phyloP scores from a whole-genome alignment of 1,140 invertebrate species.

The Nebria ingens region DNA sequence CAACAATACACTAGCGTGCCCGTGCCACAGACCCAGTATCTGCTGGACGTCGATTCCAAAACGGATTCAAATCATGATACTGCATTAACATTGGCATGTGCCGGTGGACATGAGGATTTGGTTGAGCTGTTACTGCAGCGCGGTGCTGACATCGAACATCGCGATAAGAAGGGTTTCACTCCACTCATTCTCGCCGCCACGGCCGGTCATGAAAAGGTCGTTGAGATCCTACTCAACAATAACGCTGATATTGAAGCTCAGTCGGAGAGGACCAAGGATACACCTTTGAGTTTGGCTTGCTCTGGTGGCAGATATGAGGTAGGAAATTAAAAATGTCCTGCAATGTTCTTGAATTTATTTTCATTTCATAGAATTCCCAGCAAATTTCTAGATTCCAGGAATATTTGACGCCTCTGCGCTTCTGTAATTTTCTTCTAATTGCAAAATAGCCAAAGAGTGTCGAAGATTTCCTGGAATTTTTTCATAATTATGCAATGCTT shows the following conservation, averaged over 20 bases:
- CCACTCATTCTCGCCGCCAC: conserved; percentile 95
- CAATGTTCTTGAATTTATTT: neutral
- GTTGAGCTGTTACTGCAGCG: conserved; percentile 82
- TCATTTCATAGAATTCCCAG: neutral
- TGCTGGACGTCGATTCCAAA: conserved; percentile 88
- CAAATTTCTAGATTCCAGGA: neutral
- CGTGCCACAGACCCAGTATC: conserved; percentile 37
- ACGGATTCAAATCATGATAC: conserved; percentile 98
- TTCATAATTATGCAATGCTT: too few relatives aligned
- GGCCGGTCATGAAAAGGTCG: conserved; percentile 90
- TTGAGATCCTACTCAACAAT: conserved; percentile 86
- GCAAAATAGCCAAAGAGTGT: too few relatives aligned
- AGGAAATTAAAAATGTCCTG: conserved; percentile 7
- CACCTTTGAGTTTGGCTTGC: conserved; percentile 92
- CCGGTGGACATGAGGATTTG: conserved; percentile 92
- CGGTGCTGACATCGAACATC: conserved; percentile 92
- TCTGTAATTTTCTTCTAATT: neutral
- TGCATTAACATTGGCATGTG: conserved; percentile 91
- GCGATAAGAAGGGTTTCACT: conserved; percentile 98
- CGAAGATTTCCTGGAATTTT: too few relatives aligned
- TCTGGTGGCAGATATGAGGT: conserved; percentile 91
- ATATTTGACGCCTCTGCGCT: neutral
- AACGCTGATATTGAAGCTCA: conserved; percentile 95
- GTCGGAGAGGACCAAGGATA: conserved; percentile 97
- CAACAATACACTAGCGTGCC: conserved; percentile 13